These are phyloP conservation scores for Strix uralensis DNA, from an alignment of 2,113 vertebrate species.

Conservation along the genomic window DNA sequence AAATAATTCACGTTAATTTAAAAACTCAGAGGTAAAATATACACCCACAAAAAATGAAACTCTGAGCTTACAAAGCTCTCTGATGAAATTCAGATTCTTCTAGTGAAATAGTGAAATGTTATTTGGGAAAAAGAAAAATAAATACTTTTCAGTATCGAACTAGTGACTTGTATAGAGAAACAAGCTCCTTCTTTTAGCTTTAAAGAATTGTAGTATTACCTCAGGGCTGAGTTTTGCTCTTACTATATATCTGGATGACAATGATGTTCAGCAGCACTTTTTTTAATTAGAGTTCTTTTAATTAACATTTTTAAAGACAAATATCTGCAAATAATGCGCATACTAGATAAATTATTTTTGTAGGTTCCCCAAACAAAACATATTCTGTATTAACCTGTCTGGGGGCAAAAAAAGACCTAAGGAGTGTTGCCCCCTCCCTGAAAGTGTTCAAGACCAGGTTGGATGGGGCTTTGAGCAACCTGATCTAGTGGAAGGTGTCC, in stretches of 20 bases:
- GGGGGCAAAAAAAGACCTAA: rapidly evolving
- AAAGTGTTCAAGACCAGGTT: too few relatives aligned
- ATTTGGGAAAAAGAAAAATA: not conserved
- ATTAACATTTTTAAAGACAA: not conserved
- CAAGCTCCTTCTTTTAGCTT: not conserved
- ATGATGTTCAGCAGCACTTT: not conserved
- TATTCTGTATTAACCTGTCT: not conserved
- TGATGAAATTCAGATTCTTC: not conserved
- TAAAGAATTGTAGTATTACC: not conserved
- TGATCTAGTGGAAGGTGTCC: too few relatives aligned
- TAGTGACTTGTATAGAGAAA: not conserved
- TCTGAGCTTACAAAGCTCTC: not conserved
- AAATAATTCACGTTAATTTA: not conserved
- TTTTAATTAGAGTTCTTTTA: not conserved
- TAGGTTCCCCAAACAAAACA: not conserved
- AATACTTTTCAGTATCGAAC: not conserved
- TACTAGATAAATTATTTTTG: not conserved
- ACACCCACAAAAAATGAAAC: not conserved
- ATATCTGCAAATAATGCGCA: not conserved
- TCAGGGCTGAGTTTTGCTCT: not conserved
- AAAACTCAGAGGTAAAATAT: not conserved
- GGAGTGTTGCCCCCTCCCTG: too few relatives aligned
- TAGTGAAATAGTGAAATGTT: not conserved
- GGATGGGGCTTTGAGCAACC: too few relatives aligned
- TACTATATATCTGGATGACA: not conserved